These are phyloP conservation scores for Microcebus ravelobensis DNA, from an alignment of 2,113 vertebrate genomes.

Conservation along the genomic window DNA sequence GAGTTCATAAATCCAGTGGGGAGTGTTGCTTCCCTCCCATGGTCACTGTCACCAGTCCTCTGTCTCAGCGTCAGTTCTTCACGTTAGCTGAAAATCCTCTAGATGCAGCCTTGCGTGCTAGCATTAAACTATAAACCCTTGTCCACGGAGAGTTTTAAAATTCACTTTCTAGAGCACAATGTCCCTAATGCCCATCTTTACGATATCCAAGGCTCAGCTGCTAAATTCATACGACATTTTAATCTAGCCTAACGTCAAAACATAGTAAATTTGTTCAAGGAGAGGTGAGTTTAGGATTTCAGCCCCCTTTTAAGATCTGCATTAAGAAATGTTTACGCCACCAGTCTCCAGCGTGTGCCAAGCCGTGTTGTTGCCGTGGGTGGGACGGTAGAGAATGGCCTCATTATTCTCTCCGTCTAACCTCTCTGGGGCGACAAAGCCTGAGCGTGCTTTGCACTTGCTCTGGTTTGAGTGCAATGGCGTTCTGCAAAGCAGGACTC, in stretches of 20 bases:
- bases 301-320: constrained; percentile 20
- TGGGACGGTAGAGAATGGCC: neutral
- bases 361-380: neutral
- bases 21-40: neutral
- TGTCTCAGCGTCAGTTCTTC: neutral
- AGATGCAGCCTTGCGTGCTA: neutral
- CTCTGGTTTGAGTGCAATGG: neutral
- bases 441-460: neutral
- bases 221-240: constrained; percentile 14
- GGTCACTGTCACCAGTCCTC: neutral
- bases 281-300: constrained; percentile 51
- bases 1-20: too few relatives aligned
- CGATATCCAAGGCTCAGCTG: neutral
- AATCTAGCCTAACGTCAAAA: constrained; percentile 54
- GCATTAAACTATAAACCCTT: constrained; percentile 4
- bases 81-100: neutral
- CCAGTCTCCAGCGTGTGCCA: neutral
- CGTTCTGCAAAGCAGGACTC: constrained; percentile 1
- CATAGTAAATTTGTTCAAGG: constrained; percentile 43
- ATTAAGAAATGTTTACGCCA: constrained; percentile 58
- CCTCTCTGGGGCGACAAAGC: neutral
- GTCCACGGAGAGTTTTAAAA: neutral
- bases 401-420: constrained; percentile 40
- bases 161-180: neutral
- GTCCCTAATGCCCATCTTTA: neutral